Evolutionary conservation across 2,888 invertebrate genomes (phyloP).

Genomic region (Galerucella calmariensis): DNA sequence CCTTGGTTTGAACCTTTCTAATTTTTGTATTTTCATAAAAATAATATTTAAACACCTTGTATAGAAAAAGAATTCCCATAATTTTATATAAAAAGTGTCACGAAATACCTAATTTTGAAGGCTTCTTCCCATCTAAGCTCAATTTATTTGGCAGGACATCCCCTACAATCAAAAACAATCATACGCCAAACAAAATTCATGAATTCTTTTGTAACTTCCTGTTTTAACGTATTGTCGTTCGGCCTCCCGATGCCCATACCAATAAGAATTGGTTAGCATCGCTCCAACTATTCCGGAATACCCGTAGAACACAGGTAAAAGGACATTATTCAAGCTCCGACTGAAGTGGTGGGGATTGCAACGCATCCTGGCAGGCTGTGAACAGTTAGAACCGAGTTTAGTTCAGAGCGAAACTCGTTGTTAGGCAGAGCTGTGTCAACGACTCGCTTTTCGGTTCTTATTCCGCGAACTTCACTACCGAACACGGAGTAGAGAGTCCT

Average conservation of each 20-base stretch:
- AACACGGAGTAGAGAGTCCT: no score
- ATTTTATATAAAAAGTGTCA: no score
- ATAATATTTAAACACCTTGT: no score
- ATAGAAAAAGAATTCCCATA: no score
- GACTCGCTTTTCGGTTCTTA: constrained; percentile 3
- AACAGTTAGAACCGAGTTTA: constrained; percentile 34
- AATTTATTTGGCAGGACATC: neutral
- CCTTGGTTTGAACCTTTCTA: no score
- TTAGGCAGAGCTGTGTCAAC: constrained; percentile 10
- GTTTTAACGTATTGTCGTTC: constrained; percentile 47
- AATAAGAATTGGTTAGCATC: constrained; percentile 49
- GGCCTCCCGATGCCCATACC: constrained; percentile 49
- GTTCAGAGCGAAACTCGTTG: constrained; percentile 39
- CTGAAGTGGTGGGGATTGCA: constrained; percentile 42
- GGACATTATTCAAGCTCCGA: constrained; percentile 47
- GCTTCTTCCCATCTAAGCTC: neutral
- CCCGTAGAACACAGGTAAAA: constrained; percentile 47
- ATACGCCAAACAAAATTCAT: constrained; percentile 9
- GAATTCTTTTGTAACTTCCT: constrained; percentile 48
- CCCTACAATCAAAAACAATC: constrained; percentile 6
- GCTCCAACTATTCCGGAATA: constrained; percentile 41
- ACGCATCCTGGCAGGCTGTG: constrained; percentile 45
- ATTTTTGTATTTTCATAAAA: no score
- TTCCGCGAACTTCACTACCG: constrained; percentile 36
- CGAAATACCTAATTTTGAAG: no score